phyloP scores from a whole-genome alignment of 2,888 invertebrate species.

The Drosophila acutilabella region DNA sequence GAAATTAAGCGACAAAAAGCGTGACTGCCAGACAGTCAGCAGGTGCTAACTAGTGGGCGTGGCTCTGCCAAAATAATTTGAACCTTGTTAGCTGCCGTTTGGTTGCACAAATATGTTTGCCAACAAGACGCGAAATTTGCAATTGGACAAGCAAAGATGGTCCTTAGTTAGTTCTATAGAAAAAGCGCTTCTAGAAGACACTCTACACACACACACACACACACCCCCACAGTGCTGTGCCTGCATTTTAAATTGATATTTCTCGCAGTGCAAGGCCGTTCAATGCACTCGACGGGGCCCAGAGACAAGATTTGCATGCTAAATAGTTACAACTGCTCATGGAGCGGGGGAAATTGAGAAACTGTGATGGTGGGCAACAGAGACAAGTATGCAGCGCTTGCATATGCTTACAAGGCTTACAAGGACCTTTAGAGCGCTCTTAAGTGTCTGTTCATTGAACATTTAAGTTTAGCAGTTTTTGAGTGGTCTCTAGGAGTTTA shows the following conservation, averaged over 20 bases:
- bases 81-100: slow-evolving; percentile 25
- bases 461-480: background rate
- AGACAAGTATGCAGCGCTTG: slow-evolving; percentile 4
- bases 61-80: slow-evolving; percentile 26
- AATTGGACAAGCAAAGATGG: background rate
- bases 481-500: background rate
- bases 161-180: background rate
- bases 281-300: slow-evolving; percentile 37
- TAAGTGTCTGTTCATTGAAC: slow-evolving; percentile 8
- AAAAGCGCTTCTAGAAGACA: background rate
- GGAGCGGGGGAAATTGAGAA: background rate
- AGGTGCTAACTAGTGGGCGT: slow-evolving; percentile 25
- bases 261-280: slow-evolving; percentile 35
- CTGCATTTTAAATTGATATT: slow-evolving; percentile 43
- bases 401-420: slow-evolving; percentile 30
- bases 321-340: slow-evolving; percentile 28
- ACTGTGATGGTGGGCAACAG: slow-evolving; percentile 9
- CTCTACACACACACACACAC: slow-evolving; percentile 23
- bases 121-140: slow-evolving; percentile 28
- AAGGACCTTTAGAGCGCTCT: slow-evolving; percentile 2
- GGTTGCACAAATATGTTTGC: slow-evolving; percentile 22
- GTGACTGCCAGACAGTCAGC: slow-evolving; percentile 54
- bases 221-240: background rate
- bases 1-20: slow-evolving; percentile 70
- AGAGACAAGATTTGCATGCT: slow-evolving; percentile 39